These are phyloP conservation scores for Chaetophractus vellerosus DNA, from an alignment of 2,797 vertebrate species.

Conservation along the genomic window DNA sequence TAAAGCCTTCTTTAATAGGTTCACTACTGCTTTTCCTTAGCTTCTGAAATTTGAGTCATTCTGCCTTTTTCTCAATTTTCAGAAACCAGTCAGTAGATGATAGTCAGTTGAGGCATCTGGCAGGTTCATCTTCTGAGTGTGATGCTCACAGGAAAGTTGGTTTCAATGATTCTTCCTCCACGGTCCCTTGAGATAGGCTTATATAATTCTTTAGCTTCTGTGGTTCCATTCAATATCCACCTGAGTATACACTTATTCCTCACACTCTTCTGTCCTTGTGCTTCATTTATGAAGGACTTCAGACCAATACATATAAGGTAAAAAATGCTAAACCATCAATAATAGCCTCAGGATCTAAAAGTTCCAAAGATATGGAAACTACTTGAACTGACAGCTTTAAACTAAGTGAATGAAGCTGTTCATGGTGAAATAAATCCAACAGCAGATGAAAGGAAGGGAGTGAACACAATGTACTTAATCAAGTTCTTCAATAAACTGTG, in stretches of 20 bases:
- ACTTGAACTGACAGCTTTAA: slow-evolving; percentile 71
- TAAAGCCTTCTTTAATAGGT: slow-evolving; percentile 29
- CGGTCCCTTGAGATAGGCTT: not conserved
- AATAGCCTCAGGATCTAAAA: slow-evolving; percentile 34
- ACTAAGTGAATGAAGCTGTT: slow-evolving; percentile 69
- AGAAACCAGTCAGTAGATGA: not conserved
- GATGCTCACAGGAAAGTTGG: not conserved
- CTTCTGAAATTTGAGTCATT: slow-evolving; percentile 47
- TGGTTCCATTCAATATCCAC: not conserved
- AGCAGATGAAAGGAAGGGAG: slow-evolving; percentile 70
- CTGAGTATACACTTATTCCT: not conserved
- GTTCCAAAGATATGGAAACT: slow-evolving; percentile 75
- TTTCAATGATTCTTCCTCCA: not conserved
- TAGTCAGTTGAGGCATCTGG: not conserved
- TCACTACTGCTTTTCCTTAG: slow-evolving; percentile 21
- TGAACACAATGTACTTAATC: not conserved
- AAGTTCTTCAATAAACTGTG: slow-evolving; percentile 52
- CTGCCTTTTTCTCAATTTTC: slow-evolving; percentile 5
- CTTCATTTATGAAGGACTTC: not conserved
- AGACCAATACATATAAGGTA: not conserved
- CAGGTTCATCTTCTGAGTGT: not conserved
- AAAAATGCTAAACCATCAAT: slow-evolving; percentile 54
- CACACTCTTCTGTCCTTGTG: not conserved
- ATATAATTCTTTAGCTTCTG: not conserved
- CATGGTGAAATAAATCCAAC: slow-evolving; percentile 65